Base-by-base conservation (phyloP, 2,113 vertebrate species). In the Cathartes aura region DNA sequence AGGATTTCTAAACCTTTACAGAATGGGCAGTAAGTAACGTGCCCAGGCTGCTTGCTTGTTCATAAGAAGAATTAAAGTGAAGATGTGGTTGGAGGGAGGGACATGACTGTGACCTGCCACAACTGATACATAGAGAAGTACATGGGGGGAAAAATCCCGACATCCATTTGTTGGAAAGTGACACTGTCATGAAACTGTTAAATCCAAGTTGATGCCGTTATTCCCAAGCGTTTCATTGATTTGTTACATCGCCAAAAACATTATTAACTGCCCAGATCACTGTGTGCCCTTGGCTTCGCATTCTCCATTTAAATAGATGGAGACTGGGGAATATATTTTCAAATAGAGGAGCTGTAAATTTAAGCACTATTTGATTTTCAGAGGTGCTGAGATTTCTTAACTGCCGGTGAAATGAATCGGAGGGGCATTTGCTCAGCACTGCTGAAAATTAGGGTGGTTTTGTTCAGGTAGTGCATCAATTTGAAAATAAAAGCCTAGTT, bases 201-300 rank as follows among this genome's bases (percentile, higher is more conserved):
- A 78, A 71, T 82, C 55, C 3, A 4, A 89, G 68, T 19, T 89
- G 68, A 71, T 89, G 50, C 32, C 59, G 15, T 84, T 89, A 89
- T 74, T 92, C 55, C 47, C 55, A 78, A 71, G 68, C 1, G 6
- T 79, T 96, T 89, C 22, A 79, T 43, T 84, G 72, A 93, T 95
- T 67, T 74, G 60, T 91, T 82, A 67, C 59, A 34, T 71, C 3
- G 8, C n/a, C 76, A 93, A 71, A 78, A 84, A 17, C 76, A 38
- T 91, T 78, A 95, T 89, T 95, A 95, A 94, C 83, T 84, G 76
- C 83, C 64, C 72, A 89, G 89, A 95, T 87, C 87, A 74, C 83
- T 1, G 1, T 38, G 21, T 94, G 87, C 47, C 81, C 81, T 96
- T 96, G 80, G 83, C 52, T 95, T 94, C 4, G 3, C 42, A 22